phyloP scores from a whole-genome alignment of 2,888 invertebrate species.

The Craniophora ligustri region DNA sequence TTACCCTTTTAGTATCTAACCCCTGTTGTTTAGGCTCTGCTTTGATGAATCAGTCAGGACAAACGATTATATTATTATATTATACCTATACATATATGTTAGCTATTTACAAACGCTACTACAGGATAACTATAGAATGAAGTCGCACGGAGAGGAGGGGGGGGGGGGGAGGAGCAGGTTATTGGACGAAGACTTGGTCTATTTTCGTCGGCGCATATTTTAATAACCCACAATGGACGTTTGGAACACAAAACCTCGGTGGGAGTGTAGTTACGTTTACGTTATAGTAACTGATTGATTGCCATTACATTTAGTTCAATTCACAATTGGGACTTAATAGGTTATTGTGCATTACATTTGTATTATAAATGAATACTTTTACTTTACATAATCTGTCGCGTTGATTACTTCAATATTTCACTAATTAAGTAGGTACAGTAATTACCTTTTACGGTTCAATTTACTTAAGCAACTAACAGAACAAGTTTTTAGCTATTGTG shows the following conservation, averaged over 20 bases:
- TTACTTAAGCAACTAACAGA: too few species aligned
- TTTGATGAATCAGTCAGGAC: too few species aligned
- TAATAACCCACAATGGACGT: constrained; percentile 4
- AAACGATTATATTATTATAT: too few species aligned
- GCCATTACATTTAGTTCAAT: background rate
- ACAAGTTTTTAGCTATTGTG: too few species aligned
- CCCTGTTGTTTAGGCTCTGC: too few species aligned
- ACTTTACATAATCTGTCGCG: background rate
- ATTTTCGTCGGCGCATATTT: constrained; percentile 25
- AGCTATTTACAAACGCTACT: background rate
- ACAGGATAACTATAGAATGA: background rate
- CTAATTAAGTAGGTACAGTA: too few species aligned
- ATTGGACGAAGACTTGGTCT: constrained; percentile 10
- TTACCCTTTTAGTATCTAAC: too few species aligned
- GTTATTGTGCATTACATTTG: background rate
- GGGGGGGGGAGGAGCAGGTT: background rate
- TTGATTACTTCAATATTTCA: too few species aligned
- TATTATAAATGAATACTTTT: background rate
- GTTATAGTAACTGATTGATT: background rate
- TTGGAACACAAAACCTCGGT: constrained; percentile 36
- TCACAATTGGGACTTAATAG: background rate
- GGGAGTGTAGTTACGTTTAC: too few species aligned
- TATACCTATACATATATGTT: too few species aligned
- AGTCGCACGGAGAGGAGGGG: background rate
- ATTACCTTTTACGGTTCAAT: too few species aligned